These are phyloP conservation scores for Anolis sagrei DNA, from an alignment of 2,113 vertebrate genomes.

Conservation along the genomic window DNA sequence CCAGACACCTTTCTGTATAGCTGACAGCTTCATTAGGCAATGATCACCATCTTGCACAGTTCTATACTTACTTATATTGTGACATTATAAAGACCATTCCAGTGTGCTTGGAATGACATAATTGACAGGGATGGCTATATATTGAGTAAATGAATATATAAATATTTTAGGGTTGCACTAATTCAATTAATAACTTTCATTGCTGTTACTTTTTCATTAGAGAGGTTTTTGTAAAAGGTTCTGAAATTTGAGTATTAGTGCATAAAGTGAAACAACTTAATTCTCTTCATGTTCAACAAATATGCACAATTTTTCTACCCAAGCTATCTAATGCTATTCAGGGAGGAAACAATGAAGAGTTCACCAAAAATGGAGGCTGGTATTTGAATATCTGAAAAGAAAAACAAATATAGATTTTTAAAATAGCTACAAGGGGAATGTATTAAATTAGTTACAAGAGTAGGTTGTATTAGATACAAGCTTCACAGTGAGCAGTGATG, in stretches of 20 bases:
- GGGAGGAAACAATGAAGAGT: too few relatives aligned
- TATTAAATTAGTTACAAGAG: too few relatives aligned
- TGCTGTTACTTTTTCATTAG: background rate
- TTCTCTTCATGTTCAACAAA: background rate
- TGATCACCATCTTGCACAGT: conserved; percentile 4
- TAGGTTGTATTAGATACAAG: too few relatives aligned
- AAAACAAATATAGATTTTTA: too few relatives aligned
- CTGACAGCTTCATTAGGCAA: conserved; percentile 17
- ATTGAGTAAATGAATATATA: conserved; percentile 1
- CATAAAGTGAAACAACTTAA: background rate
- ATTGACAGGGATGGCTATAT: background rate
- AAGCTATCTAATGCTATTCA: too few relatives aligned
- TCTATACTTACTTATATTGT: conserved; percentile 5
- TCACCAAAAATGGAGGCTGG: too few relatives aligned
- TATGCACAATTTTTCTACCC: background rate
- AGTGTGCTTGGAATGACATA: background rate
- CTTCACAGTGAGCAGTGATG: too few relatives aligned
- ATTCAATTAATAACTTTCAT: background rate
- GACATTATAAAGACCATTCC: conserved; percentile 5
- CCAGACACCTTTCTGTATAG: background rate
- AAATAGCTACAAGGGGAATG: too few relatives aligned
- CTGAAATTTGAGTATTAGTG: background rate
- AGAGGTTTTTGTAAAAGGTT: background rate
- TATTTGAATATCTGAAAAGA: too few relatives aligned
- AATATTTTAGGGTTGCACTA: background rate